Percentiles rank a stretch among this genome's conserved stretches.
Conservation (phyloP, 2,113 vertebrate species). For the Notothenia rossii region DNA sequence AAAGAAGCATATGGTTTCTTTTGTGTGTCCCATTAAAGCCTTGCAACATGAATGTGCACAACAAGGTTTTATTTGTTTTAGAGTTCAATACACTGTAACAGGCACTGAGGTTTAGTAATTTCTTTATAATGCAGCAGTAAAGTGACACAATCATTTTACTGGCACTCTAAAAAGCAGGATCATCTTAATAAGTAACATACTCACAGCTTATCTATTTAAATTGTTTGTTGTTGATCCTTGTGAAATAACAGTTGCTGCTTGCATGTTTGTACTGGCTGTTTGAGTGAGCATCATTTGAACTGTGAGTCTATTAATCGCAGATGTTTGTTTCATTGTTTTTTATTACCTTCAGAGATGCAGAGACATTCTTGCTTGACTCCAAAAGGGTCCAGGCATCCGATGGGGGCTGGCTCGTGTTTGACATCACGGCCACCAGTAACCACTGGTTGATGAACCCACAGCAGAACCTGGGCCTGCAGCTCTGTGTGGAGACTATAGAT, state of each 20-base stretch:
- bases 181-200: neutral
- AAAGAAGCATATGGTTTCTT: slow-evolving; percentile 62
- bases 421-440: slow-evolving; percentile 98
- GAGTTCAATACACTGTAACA: neutral
- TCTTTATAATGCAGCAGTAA: slow-evolving; percentile 24
- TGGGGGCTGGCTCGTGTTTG: slow-evolving; percentile 97
- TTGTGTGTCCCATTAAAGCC: slow-evolving; percentile 75
- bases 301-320: neutral
- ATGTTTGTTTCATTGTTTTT: slow-evolving; percentile 8
- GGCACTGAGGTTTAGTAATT: slow-evolving; percentile 17
- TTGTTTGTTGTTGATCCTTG: neutral
- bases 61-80: slow-evolving; percentile 29
- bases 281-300: neutral
- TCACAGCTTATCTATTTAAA: neutral
- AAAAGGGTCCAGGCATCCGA: slow-evolving; percentile 92
- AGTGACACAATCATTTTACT: slow-evolving; percentile 14
- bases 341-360: slow-evolving; percentile 89
- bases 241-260: neutral
- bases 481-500: slow-evolving; percentile 93
- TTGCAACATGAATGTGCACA: slow-evolving; percentile 32
- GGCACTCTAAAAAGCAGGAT: neutral
- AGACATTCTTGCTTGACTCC: slow-evolving; percentile 93
- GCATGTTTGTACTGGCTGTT: neutral
- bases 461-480: slow-evolving; percentile 97
- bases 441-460: slow-evolving; percentile 98